Percentiles rank a stretch among this genome's conserved stretches.
Evolutionary conservation across 2,797 vertebrate genomes (phyloP).

Genomic region (Muscicapa striata): DNA sequence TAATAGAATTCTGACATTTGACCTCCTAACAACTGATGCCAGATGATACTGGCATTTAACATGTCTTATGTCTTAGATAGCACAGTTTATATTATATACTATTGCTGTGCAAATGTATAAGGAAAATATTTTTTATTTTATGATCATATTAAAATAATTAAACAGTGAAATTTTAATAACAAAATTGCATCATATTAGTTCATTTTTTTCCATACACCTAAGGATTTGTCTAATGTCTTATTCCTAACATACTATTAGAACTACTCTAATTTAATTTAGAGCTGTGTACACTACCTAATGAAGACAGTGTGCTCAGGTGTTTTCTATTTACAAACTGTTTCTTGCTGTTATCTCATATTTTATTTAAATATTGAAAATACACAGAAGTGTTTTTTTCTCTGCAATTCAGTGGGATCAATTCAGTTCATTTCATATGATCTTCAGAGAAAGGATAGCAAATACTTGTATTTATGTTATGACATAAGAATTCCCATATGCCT

Average conservation of each 20-base stretch:
- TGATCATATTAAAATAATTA: background rate
- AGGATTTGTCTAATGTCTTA: background rate
- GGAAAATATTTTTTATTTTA: background rate
- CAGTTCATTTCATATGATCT: background rate
- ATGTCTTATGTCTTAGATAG: background rate
- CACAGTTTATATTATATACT: background rate
- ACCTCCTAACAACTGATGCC: background rate
- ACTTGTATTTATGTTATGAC: background rate
- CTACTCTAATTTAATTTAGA: background rate
- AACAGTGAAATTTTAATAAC: background rate
- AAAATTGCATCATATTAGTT: background rate
- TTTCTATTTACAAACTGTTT: background rate
- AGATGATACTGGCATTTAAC: background rate
- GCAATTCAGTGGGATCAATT: background rate
- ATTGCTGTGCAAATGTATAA: background rate
- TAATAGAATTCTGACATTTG: background rate
- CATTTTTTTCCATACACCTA: background rate
- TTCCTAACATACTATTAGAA: background rate
- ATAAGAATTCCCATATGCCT: background rate
- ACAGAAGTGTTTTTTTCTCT: background rate
- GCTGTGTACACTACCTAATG: background rate
- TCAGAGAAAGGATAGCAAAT: background rate
- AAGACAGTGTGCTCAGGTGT: background rate
- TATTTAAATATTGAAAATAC: background rate
- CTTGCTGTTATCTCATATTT: background rate